A percentile compares a stretch with the other conserved stretches of the same genome.
phyloP scores from a whole-genome alignment of 2,113 vertebrate species.

The Panurus biarmicus region DNA sequence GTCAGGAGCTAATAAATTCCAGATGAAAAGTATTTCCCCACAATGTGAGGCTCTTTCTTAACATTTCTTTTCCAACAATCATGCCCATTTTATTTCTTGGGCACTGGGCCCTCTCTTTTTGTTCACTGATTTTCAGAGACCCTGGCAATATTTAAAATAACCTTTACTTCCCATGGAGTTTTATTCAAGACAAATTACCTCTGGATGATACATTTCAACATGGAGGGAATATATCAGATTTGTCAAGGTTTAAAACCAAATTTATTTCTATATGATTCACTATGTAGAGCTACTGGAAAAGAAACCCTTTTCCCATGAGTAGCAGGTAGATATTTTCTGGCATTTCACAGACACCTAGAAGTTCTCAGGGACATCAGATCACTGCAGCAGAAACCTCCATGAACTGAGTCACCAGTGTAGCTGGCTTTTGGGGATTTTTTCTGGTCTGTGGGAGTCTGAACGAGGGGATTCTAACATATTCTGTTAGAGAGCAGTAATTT shows the following conservation, averaged over 20 bases:
- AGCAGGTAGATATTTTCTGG: not conserved
- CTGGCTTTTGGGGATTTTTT: rapidly evolving
- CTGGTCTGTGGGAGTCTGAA: not conserved
- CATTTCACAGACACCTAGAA: not conserved
- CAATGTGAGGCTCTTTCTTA: not conserved
- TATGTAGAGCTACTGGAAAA: not conserved
- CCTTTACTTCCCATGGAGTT: not conserved
- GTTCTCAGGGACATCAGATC: not conserved
- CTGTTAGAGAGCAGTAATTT: not conserved
- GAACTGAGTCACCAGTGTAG: not conserved
- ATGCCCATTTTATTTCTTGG: not conserved
- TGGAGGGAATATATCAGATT: not conserved
- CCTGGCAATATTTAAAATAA: not conserved
- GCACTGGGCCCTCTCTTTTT: not conserved
- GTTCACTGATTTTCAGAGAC: not conserved
- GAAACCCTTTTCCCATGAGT: not conserved
- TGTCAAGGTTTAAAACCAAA: not conserved
- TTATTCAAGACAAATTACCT: not conserved
- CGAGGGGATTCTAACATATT: not conserved
- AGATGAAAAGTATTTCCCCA: not conserved
- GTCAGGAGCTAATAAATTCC: not conserved
- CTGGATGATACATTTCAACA: not conserved
- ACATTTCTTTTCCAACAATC: not conserved
- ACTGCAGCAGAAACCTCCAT: not conserved
- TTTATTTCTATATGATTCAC: not conserved